Evolutionary conservation across 1,140 invertebrate species (phyloP).

Genomic region (Helicoverpa armigera): DNA sequence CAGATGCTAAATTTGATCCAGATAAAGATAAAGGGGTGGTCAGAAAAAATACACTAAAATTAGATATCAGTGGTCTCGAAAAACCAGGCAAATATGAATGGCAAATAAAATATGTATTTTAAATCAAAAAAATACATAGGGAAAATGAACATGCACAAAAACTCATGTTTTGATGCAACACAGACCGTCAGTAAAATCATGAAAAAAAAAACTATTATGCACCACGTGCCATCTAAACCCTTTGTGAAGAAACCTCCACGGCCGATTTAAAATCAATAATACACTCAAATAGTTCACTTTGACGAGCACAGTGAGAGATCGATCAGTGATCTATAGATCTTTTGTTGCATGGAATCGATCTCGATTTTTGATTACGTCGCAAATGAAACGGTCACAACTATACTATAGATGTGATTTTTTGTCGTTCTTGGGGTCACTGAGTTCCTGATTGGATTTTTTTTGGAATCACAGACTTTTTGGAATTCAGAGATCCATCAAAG

Average conservation of each 20-base stretch:
- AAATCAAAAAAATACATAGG: background rate
- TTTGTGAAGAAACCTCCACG: conserved; percentile 70
- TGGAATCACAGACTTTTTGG: conserved; percentile 26
- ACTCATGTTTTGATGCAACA: conserved; percentile 19
- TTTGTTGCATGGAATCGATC: conserved; percentile 48
- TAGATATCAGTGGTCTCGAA: background rate
- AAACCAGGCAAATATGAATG: too few species aligned
- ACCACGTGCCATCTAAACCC: conserved; percentile 65
- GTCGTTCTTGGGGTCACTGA: conserved; percentile 62
- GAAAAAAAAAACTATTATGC: conserved; percentile 40
- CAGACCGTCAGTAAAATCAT: background rate
- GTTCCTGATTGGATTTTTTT: conserved; percentile 68
- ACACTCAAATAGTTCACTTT: conserved; percentile 78
- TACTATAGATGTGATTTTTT: conserved; percentile 57
- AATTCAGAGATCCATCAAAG: conserved; percentile 10
- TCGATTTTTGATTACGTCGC: conserved; percentile 55
- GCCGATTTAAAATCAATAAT: conserved; percentile 83
- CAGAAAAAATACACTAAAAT: too few species aligned
- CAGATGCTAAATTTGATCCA: too few species aligned
- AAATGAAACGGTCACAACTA: conserved; percentile 64
- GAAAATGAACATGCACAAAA: background rate
- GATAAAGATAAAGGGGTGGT: too few species aligned
- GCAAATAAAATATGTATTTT: background rate
- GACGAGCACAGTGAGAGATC: conserved; percentile 81
- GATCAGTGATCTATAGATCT: conserved; percentile 62